Conservation (phyloP, 2,113 vertebrate species). For the Grammomys dolichurus region DNA sequence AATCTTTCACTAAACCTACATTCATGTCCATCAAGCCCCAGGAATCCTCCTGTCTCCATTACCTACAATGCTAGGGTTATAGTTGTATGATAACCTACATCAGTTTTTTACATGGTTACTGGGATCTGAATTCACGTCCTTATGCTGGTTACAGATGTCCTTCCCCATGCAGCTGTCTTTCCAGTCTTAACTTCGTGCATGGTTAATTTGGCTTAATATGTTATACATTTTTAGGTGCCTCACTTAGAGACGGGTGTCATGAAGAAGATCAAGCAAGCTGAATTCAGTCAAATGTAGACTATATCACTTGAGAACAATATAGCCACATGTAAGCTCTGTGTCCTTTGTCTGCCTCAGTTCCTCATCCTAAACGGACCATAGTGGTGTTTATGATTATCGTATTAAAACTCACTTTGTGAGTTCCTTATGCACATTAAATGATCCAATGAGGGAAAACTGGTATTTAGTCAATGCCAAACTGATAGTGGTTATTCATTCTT, state of each 20-base stretch:
- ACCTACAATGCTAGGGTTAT: background rate
- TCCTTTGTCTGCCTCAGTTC: background rate
- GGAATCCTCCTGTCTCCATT: background rate
- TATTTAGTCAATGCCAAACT: background rate
- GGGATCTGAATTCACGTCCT: background rate
- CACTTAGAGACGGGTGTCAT: background rate
- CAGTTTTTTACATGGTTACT: no score
- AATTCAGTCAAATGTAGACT: background rate
- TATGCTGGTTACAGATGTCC: background rate
- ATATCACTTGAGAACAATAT: background rate
- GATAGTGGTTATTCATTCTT: background rate
- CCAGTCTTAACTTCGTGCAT: background rate
- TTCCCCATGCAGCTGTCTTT: background rate
- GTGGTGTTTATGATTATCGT: background rate
- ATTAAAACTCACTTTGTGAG: background rate
- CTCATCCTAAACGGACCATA: slow-evolving; percentile 1
- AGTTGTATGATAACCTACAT: no score
- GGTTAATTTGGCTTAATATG: slow-evolving; percentile 21
- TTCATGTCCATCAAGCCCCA: background rate
- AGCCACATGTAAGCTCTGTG: background rate
- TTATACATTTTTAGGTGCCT: background rate
- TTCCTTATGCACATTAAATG: background rate
- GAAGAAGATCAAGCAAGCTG: background rate
- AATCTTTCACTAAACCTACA: background rate
- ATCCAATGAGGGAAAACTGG: background rate